phyloP scores from a whole-genome alignment of 2,797 vertebrate genomes.

The Octomys mimax region DNA sequence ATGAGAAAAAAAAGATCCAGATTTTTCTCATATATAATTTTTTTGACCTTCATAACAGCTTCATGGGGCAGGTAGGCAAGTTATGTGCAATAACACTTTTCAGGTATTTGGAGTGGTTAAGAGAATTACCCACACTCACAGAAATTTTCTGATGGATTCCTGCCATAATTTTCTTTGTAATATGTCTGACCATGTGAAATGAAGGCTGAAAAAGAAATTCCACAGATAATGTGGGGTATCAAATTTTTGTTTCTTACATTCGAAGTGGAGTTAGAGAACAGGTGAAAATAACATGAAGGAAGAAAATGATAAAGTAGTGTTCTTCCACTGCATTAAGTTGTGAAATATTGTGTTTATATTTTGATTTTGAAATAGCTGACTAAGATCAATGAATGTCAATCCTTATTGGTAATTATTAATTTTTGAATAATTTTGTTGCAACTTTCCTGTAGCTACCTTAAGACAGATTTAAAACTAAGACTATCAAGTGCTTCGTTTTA shows the following conservation, averaged over 20 bases:
- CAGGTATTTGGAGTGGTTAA: background rate
- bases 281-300: background rate
- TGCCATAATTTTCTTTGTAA: background rate
- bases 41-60: background rate
- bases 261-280: background rate
- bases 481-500: background rate
- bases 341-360: background rate
- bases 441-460: background rate
- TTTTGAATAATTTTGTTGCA: background rate
- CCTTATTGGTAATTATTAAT: background rate
- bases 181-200: constrained; percentile 34
- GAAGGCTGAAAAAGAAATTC: background rate
- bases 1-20: background rate
- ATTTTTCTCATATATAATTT: background rate
- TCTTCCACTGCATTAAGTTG: background rate
- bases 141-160: background rate
- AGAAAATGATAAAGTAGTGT: background rate
- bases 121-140: background rate
- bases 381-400: background rate
- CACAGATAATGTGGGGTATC: background rate
- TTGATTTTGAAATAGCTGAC: background rate
- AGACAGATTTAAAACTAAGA: background rate
- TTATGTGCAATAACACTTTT: background rate
- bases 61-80: background rate
- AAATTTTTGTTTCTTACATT: background rate